phyloP scores from a whole-genome alignment of 2,888 invertebrate genomes.

The Cryptosula pallasiana region DNA sequence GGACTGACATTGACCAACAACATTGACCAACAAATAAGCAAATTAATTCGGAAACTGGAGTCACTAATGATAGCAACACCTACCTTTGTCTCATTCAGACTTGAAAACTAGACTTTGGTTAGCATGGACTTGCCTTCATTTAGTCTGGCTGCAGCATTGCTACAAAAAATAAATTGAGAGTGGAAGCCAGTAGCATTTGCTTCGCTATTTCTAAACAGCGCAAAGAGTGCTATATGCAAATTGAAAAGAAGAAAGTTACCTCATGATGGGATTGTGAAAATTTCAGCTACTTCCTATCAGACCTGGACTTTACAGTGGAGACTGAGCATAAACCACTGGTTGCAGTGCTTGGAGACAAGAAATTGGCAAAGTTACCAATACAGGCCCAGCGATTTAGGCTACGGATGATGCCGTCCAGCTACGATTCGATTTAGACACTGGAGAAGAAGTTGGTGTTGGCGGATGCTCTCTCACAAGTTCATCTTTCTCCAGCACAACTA shows the following conservation, averaged over 20 bases:
- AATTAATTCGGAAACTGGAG: neutral
- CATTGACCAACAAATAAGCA: no score
- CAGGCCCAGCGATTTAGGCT: neutral
- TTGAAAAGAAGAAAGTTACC: no score
- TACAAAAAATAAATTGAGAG: neutral
- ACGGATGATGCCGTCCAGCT: neutral
- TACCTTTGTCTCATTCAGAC: neutral
- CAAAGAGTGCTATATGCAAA: neutral
- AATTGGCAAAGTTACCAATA: neutral
- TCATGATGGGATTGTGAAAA: neutral
- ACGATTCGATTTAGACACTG: neutral
- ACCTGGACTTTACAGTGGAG: neutral
- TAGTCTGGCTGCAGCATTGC: neutral
- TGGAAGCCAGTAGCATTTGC: no score
- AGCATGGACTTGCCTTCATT: neutral
- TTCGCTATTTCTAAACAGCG: neutral
- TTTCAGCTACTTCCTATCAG: neutral
- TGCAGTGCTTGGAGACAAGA: neutral
- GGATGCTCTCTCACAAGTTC: no score
- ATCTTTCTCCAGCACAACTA: no score
- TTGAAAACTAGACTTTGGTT: neutral
- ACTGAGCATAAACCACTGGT: neutral
- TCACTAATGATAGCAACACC: neutral
- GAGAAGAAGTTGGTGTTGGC: neutral
- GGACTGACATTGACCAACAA: neutral